phyloP scores from a whole-genome alignment of 2,888 invertebrate genomes.

The Hoplodrina ambigua region DNA sequence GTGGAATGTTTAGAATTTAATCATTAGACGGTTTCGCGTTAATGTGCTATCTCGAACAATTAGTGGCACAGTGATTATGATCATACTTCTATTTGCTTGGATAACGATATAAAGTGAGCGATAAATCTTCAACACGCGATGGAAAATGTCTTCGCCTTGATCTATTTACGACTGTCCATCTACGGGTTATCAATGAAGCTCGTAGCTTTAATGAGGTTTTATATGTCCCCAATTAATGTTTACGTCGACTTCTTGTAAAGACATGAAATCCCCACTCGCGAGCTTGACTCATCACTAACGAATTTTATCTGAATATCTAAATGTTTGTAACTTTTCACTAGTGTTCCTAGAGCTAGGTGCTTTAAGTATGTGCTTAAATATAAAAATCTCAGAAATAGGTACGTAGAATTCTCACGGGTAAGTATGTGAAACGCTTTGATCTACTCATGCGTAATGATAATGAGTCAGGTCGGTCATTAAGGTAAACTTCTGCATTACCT shows the following conservation, averaged over 20 bases:
- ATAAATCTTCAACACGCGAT: conserved; percentile 44
- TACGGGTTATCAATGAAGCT: conserved; percentile 15
- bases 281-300: conserved; percentile 37
- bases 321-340: conserved; percentile 34
- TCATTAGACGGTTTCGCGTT: conserved; percentile 27
- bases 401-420: conserved; percentile 30
- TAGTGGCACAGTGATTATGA: conserved; percentile 53
- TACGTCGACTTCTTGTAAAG: conserved; percentile 25
- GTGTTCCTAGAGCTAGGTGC: conserved; percentile 8
- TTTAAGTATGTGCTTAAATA: conserved; percentile 5
- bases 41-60: conserved; percentile 48
- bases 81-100: conserved; percentile 45
- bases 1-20: conserved; percentile 45
- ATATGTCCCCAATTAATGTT: conserved; percentile 7
- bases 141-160: conserved; percentile 23
- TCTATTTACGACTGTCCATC: conserved; percentile 24
- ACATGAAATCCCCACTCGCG: conserved; percentile 28
- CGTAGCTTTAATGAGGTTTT: conserved; percentile 22
- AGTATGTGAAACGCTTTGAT: conserved; percentile 16
- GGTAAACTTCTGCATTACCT: conserved; percentile 62
- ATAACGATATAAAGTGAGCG: conserved; percentile 43
- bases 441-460: conserved; percentile 52
- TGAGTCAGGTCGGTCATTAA: conserved; percentile 64
- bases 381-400: conserved; percentile 18
- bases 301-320: conserved; percentile 41